Percentiles rank a stretch among this genome's conserved stretches.
phyloP scores from a whole-genome alignment of 1,140 invertebrate species.

The Aricia agestis region DNA sequence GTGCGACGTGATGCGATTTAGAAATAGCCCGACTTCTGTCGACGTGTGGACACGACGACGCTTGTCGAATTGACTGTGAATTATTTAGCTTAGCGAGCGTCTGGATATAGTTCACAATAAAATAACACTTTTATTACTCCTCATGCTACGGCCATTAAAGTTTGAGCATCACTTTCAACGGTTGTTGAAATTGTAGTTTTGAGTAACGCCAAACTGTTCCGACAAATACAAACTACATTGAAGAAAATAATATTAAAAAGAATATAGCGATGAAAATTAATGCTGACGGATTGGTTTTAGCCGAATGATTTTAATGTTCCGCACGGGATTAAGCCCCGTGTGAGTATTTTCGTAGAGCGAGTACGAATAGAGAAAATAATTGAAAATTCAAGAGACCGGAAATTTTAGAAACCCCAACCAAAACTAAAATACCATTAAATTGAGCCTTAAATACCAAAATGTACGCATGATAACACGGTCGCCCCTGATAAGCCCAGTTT shows the following conservation, averaged over 20 bases:
- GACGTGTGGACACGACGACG: constrained; percentile 46
- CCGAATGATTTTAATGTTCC: too few species aligned
- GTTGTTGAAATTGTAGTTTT: background rate
- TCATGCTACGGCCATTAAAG: background rate
- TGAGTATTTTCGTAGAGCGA: too few species aligned
- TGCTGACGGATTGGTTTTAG: too few species aligned
- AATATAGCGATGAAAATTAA: too few species aligned
- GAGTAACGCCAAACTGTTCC: too few species aligned
- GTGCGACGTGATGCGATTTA: constrained; percentile 65
- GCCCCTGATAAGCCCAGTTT: background rate
- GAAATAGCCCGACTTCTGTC: constrained; percentile 58
- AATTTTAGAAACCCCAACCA: too few species aligned
- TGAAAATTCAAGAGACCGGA: too few species aligned
- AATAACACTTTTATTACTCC: constrained; percentile 7
- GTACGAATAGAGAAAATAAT: too few species aligned
- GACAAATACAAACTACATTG: too few species aligned
- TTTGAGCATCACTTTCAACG: background rate
- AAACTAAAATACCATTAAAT: too few species aligned
- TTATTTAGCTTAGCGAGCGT: constrained; percentile 44
- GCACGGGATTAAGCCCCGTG: too few species aligned
- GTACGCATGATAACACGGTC: background rate
- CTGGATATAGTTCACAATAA: constrained; percentile 8
- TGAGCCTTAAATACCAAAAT: background rate
- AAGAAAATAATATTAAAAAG: too few species aligned
- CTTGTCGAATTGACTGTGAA: constrained; percentile 60